Evolutionary conservation across 2,797 vertebrate species (phyloP).

Genomic region (Tarsius wallacei): DNA sequence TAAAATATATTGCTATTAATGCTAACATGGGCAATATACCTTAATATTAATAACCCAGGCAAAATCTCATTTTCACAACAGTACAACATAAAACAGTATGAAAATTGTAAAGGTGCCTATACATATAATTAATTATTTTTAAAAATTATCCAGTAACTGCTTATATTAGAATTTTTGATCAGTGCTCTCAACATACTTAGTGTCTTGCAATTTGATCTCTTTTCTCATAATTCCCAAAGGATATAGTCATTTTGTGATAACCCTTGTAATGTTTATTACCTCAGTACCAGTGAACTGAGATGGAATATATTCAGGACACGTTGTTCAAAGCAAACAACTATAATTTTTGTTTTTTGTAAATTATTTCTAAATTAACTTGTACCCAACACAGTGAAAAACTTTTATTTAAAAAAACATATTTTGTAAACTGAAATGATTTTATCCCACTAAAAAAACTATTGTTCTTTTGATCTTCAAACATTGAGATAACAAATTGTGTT

Average conservation of each 20-base stretch:
- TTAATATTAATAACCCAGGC: neutral
- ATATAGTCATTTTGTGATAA: neutral
- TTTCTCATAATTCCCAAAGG: conserved; percentile 22
- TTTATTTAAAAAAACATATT: conserved; percentile 3
- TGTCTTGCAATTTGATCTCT: conserved; percentile 8
- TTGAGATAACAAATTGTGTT: neutral
- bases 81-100: neutral
- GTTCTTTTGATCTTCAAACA: neutral
- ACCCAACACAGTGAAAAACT: neutral
- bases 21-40: neutral
- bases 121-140: neutral
- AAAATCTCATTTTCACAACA: neutral
- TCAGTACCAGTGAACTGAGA: neutral
- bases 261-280: conserved; percentile 49
- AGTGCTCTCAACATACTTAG: neutral
- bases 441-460: neutral
- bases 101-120: neutral
- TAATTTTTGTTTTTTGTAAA: conserved; percentile 6
- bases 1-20: conserved; percentile 9
- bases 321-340: conserved; percentile 13
- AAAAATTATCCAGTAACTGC: neutral
- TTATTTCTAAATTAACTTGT: neutral
- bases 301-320: conserved; percentile 45
- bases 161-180: neutral
- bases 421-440: neutral